Evolutionary conservation across 1,140 invertebrate genomes (phyloP), one percentile per base, ranked within the genome.

Genomic region (Papilio aristodemus): DNA sequence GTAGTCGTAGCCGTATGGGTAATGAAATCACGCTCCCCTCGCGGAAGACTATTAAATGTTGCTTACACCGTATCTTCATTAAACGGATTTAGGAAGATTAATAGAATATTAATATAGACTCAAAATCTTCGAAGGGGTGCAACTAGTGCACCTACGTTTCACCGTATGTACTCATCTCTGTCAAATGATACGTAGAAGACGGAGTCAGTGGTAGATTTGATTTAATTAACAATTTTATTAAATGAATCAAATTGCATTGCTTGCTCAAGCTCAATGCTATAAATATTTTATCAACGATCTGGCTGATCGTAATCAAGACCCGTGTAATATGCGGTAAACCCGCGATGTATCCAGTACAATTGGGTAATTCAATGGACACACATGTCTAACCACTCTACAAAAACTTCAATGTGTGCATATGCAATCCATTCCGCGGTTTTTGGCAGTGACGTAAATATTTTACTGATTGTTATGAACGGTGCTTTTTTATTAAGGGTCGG

Each of bases 251-350:
- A 43, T 43, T 8, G 0, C 4, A 50, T 50, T 9, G 46, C 19
- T 19, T 50, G 19, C 46, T 9, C 10, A 50, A 19, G 17, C 19
- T 17, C 9, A 50, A 50, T 10, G 41, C 7, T 46, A 50, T 50
- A 50, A 50, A 62, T 62, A 22, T 62, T 62, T 38, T 62, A 38
- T 62, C 59, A 36, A 38, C 32, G 5, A 62, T 17, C 17, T 62
- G 32, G n/a, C 14, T 62, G 59, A 62, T 62, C 37, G 59, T 62
- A 62, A 38, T 62, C 59, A 62, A 62, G 32, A 14, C 59, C 36
- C 59, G 59, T 62, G 59, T 62, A 36, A 62, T 62, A 19, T 62
- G 59, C 32, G 59, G 59, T 62, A 62, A 11, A 19, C 59, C 59
- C 14, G 59, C 32, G 38, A 62, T 62, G 32, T 37, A 37, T 62